Evolutionary conservation across 2,113 vertebrate genomes (phyloP), one percentile per base, ranked within the genome.

Genomic region (Pseudopodoces humilis): DNA sequence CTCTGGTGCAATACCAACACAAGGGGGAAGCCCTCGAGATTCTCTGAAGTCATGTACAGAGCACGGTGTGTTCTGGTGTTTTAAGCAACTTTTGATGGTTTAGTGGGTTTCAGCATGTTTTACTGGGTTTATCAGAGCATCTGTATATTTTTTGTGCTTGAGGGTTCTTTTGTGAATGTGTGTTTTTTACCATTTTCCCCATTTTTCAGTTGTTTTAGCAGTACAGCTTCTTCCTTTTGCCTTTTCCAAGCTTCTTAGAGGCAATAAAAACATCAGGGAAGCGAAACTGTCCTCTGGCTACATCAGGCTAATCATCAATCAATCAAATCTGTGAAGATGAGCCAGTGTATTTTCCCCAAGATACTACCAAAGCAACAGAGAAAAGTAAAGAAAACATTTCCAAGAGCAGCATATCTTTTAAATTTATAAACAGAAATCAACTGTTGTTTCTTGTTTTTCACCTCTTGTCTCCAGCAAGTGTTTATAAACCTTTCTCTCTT

Each of bases 151-250:
- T 72, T 25, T 52, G 22, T 16, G 5, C 49, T 79, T 27, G 7
- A 6, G 5, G 1, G 3, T 24, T 20, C 27, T 67, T 55, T 43
- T 24, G 27, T 21, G 7, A 0, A 0, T 6, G 8, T 24, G 17
- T 7, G 5, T 0, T 60, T 72, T 60, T 43, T 12, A 35, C 1
- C 3, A 37, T 74, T 80, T 47, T 21, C 1, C 31, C 27, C 22
- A 10, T 35, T 53, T 64, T 91, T 60, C 52, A 52, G 49, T 4
- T 6, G 23, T 31, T 85, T 74, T 75, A 70, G 21, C 39, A 62
- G 46, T 20, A 75, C 4, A 65, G 7, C 7, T 13, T 63, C 37
- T 20, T 78, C 52, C 6, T 82, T 87, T 78, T 69, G 20, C 24
- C 35, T 75, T 75, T 90, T 28, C 52, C 31, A 71, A 96, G 24